Evolutionary conservation across 2,797 vertebrate species (phyloP).

Genomic region (Chelon labrosus): DNA sequence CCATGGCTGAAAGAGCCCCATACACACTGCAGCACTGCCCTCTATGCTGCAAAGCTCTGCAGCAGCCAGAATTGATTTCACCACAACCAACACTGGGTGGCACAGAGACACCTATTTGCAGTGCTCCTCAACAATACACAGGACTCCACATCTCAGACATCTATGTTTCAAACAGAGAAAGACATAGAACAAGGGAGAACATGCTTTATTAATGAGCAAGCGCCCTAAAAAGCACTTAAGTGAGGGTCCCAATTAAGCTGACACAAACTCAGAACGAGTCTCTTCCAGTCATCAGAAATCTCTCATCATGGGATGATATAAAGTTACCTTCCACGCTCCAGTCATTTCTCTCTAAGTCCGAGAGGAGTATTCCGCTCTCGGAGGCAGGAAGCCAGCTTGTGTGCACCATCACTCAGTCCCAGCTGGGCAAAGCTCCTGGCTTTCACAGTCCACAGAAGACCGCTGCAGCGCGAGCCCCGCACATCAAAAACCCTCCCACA

Average conservation of each 20-base stretch:
- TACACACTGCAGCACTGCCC: constrained; percentile 59
- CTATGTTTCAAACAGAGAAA: constrained; percentile 43
- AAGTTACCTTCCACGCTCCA: constrained; percentile 19
- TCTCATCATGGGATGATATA: constrained; percentile 21
- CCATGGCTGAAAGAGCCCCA: constrained; percentile 40
- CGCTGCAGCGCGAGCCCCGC: constrained; percentile 61
- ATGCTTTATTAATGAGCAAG: constrained; percentile 54
- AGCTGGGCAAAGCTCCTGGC: constrained; percentile 80
- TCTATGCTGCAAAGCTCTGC: constrained; percentile 70
- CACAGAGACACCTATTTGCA: constrained; percentile 44
- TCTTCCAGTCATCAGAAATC: constrained; percentile 30
- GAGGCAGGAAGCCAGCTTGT: constrained; percentile 66
- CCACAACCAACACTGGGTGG: constrained; percentile 51
- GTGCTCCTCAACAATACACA: constrained; percentile 31
- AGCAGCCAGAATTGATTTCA: constrained; percentile 71
- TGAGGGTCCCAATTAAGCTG: constrained; percentile 46
- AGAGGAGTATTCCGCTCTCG: constrained; percentile 43
- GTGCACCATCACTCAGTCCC: constrained; percentile 64
- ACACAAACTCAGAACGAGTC: constrained; percentile 40
- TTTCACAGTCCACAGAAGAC: constrained; percentile 67
- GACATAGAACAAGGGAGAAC: constrained; percentile 16
- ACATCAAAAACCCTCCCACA: constrained; percentile 79
- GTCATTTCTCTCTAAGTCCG: constrained; percentile 26
- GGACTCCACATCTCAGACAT: constrained; percentile 49
- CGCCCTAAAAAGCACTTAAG: constrained; percentile 37